Evolutionary conservation across 2,888 invertebrate species (phyloP).

Genomic region (Phorcus lineatus): DNA sequence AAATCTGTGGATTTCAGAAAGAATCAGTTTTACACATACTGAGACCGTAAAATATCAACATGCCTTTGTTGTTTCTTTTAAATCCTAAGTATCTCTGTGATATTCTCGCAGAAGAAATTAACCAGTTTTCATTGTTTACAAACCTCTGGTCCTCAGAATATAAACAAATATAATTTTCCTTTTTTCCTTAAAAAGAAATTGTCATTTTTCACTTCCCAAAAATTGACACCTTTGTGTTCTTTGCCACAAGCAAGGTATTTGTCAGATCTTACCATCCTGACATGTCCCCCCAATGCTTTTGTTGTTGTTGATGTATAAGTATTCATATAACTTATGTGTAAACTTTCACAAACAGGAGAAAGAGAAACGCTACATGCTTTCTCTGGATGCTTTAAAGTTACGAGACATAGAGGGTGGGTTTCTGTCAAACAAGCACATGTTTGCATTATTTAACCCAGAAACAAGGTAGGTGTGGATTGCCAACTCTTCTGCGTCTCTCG

Average conservation of each 20-base stretch:
- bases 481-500: neutral
- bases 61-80: no score
- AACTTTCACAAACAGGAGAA: conserved; percentile 80
- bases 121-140: no score
- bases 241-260: no score
- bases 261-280: no score
- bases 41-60: neutral
- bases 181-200: no score
- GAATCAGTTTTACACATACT: no score
- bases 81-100: neutral
- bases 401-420: conserved; percentile 97
- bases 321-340: conserved; percentile 82
- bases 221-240: no score
- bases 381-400: conserved; percentile 95
- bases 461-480: conserved; percentile 81
- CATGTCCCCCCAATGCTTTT: no score
- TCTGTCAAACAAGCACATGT: conserved; percentile 95
- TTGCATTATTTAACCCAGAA: conserved; percentile 98
- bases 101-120: neutral
- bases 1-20: no score
- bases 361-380: conserved; percentile 99
- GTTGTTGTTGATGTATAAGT: neutral
- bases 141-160: no score
- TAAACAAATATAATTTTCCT: no score
- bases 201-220: no score